Conservation (phyloP, 2,888 invertebrate species). For the Lithosia quadra region DNA sequence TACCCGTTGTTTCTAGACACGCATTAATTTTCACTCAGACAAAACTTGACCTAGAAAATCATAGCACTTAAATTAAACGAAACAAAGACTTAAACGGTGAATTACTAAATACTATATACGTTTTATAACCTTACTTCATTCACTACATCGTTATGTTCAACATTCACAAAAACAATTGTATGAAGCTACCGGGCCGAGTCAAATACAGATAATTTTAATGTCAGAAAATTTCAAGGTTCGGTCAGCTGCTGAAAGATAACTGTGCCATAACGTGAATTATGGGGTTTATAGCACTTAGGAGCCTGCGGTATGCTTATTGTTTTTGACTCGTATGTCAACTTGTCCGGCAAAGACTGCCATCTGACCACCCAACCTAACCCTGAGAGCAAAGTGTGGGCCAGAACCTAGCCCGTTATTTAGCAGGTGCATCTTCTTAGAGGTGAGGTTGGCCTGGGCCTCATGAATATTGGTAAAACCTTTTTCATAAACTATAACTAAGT, state of each 20-base stretch:
- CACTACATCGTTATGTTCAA: neutral
- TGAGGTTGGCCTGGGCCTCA: neutral
- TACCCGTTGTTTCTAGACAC: conserved; percentile 8
- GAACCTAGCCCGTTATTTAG: too few species aligned
- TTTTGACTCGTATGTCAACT: too few species aligned
- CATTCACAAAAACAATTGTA: neutral
- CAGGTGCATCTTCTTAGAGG: too few species aligned
- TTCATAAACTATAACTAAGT: too few species aligned
- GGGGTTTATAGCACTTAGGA: too few species aligned
- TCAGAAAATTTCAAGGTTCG: neutral
- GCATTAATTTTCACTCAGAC: neutral
- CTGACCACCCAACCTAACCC: too few species aligned
- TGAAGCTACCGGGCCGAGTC: neutral
- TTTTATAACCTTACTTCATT: neutral
- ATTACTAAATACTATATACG: conserved; percentile 5
- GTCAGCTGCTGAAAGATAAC: neutral
- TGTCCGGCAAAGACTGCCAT: too few species aligned
- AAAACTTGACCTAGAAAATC: conserved; percentile 15
- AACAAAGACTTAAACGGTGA: conserved; percentile 13
- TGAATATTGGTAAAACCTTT: neutral
- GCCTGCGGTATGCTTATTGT: too few species aligned
- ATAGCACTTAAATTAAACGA: conserved; percentile 13
- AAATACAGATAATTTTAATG: neutral
- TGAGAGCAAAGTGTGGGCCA: too few species aligned
- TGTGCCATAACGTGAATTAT: neutral